A percentile compares a stretch with the other conserved stretches of the same genome.
These are phyloP conservation scores for Zaprionus nigranus DNA, from an alignment of 1,140 invertebrate species.

Conservation along the genomic window DNA sequence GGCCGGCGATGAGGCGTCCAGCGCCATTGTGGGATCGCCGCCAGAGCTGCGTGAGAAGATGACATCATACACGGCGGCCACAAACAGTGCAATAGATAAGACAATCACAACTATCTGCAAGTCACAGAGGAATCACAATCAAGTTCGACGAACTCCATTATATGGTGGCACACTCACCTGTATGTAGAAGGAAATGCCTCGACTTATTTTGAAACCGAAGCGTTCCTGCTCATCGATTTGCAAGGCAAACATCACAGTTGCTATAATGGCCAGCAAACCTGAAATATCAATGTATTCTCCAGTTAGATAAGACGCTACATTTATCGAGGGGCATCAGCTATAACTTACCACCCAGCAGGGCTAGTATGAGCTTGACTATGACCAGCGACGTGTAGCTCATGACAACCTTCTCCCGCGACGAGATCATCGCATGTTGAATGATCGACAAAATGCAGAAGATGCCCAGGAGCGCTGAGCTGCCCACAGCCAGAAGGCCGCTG, in stretches of 20 bases:
- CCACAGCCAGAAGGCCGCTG: conserved; percentile 90
- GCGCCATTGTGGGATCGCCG: conserved; percentile 90
- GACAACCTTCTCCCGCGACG: conserved; percentile 91
- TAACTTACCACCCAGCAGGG: conserved; percentile 90
- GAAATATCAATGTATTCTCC: conserved; percentile 74
- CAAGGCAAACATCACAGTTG: conserved; percentile 91
- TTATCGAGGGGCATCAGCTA: conserved; percentile 13
- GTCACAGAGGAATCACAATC: conserved; percentile 3
- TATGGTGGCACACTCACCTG: conserved; percentile 87
- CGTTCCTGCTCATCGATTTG: conserved; percentile 91
- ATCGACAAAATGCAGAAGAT: conserved; percentile 91
- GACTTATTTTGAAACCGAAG: conserved; percentile 89
- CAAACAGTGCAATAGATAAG: conserved; percentile 90
- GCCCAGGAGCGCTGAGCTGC: conserved; percentile 89
- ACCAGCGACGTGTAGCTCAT: conserved; percentile 90
- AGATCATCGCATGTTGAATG: conserved; percentile 93
- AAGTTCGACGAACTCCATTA: background rate
- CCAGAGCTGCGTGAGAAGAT: conserved; percentile 88
- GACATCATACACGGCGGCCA: conserved; percentile 91
- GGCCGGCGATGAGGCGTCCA: conserved; percentile 85
- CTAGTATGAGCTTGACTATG: conserved; percentile 90
- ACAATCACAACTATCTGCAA: conserved; percentile 91
- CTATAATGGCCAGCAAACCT: conserved; percentile 91
- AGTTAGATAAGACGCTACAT: background rate
- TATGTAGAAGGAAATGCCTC: conserved; percentile 93